phyloP scores from a whole-genome alignment of 2,888 invertebrate species.

The Perizoma affinitatum region DNA sequence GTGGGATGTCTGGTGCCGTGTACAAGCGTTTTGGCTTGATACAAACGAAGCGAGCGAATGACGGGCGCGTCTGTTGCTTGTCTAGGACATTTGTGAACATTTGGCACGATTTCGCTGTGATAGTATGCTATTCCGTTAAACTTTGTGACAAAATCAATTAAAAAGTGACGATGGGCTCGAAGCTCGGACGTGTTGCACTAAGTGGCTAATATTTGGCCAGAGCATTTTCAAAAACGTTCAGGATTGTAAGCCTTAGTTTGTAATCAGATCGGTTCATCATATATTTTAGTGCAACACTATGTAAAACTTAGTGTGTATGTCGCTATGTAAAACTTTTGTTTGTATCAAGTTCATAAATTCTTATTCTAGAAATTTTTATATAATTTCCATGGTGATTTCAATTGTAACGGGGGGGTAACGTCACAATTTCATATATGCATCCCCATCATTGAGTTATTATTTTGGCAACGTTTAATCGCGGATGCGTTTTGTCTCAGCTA shows the following conservation, averaged over 20 bases:
- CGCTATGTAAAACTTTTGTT: too few species aligned
- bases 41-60: slow-evolving; percentile 35
- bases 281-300: too few species aligned
- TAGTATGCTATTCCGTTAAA: slow-evolving; percentile 39
- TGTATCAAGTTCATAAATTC: too few species aligned
- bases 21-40: slow-evolving; percentile 31
- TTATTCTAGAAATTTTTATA: too few species aligned
- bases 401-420: too few species aligned
- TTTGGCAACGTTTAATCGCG: slow-evolving; percentile 20
- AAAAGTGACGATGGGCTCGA: slow-evolving; percentile 25
- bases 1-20: slow-evolving; percentile 39
- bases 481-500: slow-evolving; percentile 70
- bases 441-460: too few species aligned
- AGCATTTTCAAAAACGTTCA: slow-evolving; percentile 21
- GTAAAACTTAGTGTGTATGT: too few species aligned
- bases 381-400: too few species aligned
- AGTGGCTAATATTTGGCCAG: slow-evolving; percentile 22
- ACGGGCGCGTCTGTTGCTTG: slow-evolving; percentile 53
- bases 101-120: slow-evolving; percentile 48
- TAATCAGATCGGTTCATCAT: slow-evolving; percentile 8
- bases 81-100: slow-evolving; percentile 46
- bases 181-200: slow-evolving; percentile 17
- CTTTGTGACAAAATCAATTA: slow-evolving; percentile 35
- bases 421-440: too few species aligned
- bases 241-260: slow-evolving; percentile 21